Base-by-base conservation (phyloP, 2,113 vertebrate species). In the Hassar affinis region DNA sequence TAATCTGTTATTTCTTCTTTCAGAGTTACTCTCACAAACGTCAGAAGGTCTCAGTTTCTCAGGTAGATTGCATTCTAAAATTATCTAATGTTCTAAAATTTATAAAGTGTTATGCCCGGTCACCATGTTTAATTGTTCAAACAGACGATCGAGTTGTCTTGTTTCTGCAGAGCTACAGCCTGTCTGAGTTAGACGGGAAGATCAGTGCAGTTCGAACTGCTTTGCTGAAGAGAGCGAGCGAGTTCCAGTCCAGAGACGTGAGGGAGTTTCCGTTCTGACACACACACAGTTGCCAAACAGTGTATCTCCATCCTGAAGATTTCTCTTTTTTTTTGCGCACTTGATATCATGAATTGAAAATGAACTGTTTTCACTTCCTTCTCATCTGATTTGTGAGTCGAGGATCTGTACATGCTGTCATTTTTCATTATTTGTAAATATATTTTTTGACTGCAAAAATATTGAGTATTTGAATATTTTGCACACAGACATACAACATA, bases 171-270 rank as follows among this genome's bases (percentile, higher is more conserved):
- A 94, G 89, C 87, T 98, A 96, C 92, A 97, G 95, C 71, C 92
- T 99, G 92, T 94, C 94, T 51, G 97, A 99, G 93, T 93, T 99
- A 91, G 97, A 99, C 91, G 96, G 97, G 92, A 99, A 98, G 95
- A 99, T 99, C 91, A 98, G 91, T 86, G 95, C 95, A 20, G 95
- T 98, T 90, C 97, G 95, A 90, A 95, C 96, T 62, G 95, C 95
- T 10, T 92, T 99, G 61, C 91, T 99, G 89, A 96, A 96, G 92
- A 99, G 96, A 94, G 95, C 94, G 74, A 95, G 82, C 51, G 93
- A 93, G 42, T 93, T 93, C 15, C 91, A 90, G 14, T 87, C 91
- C 83, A 94, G 92, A 86, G 95, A 94, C 75, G 84, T 91, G 88
- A 89, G 93, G 17, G 94, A 93, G 35, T 93, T 94, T 90, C 89